Base-by-base conservation (phyloP, 1,140 invertebrate genomes). In the Sinonovacula constricta region DNA sequence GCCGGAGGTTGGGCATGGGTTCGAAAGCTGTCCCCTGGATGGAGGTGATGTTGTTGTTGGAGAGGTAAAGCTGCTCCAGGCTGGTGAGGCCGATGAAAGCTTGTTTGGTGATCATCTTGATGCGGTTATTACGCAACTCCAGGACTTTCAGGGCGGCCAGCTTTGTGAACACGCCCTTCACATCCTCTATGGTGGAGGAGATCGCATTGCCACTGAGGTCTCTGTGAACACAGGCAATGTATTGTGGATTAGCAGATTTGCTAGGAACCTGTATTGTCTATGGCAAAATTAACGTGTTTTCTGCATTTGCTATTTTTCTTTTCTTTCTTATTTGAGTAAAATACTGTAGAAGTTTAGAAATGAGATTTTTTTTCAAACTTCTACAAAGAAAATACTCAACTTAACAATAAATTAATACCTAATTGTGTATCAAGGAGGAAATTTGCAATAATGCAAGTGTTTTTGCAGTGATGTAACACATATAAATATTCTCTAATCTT, bases 101-200 rank as follows among this genome's bases (percentile, higher is more conserved):
- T 87, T 95, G 94, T 81, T 95, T 94, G 85, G 95, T 95, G 33
- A 98, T 94, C 3, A 96, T 96, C 88, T 95, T 96, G 72, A 98
- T 96, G 81, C 94, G 93, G 91, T 98, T 99, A 56, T 70, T 92
- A 24, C 94, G 94, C 70, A 99, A 92, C 83, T 93, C 93, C 54
- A 98, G 92, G 67, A 92, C 93, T 39, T 92, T 91, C 36, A 98
- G 92, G 72, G 94, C 93, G 28, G 91, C 92, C 31, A 98, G 91
- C 14, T 94, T 94, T 65, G 93, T 92, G 89, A 98, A 98, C 2
- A 95, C 94, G 63, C 94, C 94, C 49, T 93, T 94, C 84, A 94
- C 94, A 90, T 97, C 96, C 91, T 98, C 97, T 54, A 98, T 94
- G 57, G 95, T 95, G 93, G 95, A 97, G 0, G 95, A 96, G 82